These are phyloP conservation scores for Globodera rostochiensis DNA, from an alignment of 1,140 invertebrate genomes.

Conservation along the genomic window DNA sequence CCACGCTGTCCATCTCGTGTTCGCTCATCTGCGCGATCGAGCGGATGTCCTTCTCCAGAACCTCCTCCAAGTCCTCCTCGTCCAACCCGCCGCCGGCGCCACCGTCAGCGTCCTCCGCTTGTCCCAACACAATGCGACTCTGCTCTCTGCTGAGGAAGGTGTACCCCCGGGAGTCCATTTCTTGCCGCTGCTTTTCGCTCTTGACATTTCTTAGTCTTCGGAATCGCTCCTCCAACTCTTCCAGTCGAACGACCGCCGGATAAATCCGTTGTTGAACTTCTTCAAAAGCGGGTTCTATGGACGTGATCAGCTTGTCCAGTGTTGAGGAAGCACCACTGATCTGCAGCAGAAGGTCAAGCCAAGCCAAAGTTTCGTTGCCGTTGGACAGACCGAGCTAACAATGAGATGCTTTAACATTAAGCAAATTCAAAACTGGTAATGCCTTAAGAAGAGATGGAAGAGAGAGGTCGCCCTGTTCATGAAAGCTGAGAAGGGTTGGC, in stretches of 20 bases:
- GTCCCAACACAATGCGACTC: background rate
- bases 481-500: constrained; percentile 40
- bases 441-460: constrained; percentile 31
- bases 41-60: constrained; percentile 20
- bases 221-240: constrained; percentile 31
- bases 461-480: constrained; percentile 37
- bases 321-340: constrained; percentile 23
- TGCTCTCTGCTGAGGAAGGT: constrained; percentile 31
- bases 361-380: constrained; percentile 24
- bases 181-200: constrained; percentile 21
- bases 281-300: background rate
- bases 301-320: constrained; percentile 7
- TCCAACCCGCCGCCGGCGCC: background rate
- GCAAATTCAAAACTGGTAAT: background rate
- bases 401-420: background rate
- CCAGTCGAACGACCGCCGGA: constrained; percentile 18
- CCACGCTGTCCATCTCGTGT: background rate
- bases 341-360: constrained; percentile 35
- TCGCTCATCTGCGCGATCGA: background rate
- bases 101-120: background rate
- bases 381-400: constrained; percentile 12
- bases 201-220: background rate
- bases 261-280: constrained; percentile 19
- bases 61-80: constrained; percentile 5
- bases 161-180: constrained; percentile 21